These are phyloP conservation scores for Conops quadrifasciatus DNA, from an alignment of 2,888 invertebrate genomes.

Conservation along the genomic window DNA sequence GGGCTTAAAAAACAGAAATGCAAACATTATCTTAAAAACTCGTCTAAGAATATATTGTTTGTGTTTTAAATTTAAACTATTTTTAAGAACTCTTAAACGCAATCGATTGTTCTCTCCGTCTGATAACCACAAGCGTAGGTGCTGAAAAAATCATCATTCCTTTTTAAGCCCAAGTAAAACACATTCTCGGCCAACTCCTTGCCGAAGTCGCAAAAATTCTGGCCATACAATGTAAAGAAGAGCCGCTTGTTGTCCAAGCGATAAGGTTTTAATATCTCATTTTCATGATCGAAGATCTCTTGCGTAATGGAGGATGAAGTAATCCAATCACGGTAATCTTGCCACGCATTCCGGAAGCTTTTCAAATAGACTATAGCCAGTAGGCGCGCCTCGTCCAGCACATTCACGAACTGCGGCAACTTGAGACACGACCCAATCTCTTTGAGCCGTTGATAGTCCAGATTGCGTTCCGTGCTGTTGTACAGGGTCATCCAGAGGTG, in stretches of 20 bases:
- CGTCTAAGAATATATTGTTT: too few species aligned
- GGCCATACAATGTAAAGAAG: conserved; percentile 60
- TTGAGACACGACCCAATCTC: conserved; percentile 58
- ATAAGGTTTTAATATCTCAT: conserved; percentile 53
- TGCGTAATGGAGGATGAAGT: conserved; percentile 39
- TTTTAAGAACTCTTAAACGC: conserved; percentile 41
- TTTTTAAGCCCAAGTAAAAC: conserved; percentile 59
- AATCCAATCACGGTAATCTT: conserved; percentile 57
- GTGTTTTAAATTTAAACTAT: too few species aligned
- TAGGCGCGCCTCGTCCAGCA: conserved; percentile 57
- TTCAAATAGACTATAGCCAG: conserved; percentile 59
- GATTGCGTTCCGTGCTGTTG: conserved; percentile 54
- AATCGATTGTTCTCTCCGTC: conserved; percentile 44
- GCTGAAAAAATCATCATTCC: conserved; percentile 54
- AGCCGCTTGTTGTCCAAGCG: conserved; percentile 55
- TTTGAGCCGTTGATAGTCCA: conserved; percentile 52
- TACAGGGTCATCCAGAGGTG: conserved; percentile 62
- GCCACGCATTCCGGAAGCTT: conserved; percentile 58
- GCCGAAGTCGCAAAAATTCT: conserved; percentile 62
- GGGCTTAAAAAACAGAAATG: neutral
- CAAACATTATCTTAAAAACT: neutral
- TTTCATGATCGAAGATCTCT: conserved; percentile 57
- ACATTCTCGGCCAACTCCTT: conserved; percentile 59
- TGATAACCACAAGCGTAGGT: conserved; percentile 56
- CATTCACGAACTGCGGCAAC: conserved; percentile 57